Base-by-base conservation (phyloP, 2,888 invertebrate genomes). In the Cartodere bifasciata region DNA sequence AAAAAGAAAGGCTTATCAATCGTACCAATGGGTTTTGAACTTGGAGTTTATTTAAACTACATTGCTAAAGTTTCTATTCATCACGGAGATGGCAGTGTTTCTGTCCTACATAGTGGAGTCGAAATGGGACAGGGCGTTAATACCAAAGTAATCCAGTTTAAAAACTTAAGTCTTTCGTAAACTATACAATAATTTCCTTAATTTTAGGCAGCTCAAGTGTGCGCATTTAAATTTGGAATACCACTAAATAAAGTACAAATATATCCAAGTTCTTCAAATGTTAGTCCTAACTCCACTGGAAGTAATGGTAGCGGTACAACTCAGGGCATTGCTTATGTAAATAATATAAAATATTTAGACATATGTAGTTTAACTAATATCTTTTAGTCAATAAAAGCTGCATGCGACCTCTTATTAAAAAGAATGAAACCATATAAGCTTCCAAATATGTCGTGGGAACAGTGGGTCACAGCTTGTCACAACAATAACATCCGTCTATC, bases 111-210 rank as follows among this genome's bases (percentile, higher is more conserved):
- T 43, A 77, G 77, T 9, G 82, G 79, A 2, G 62, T 78, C 15
- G 82, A 83, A 63, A 71, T 77, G 48, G 88, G 88, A 0, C 88
- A 88, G 62, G 87, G 87, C 6, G 67, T 83, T 26, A 79, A 85
- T 41, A 84, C 84, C 0, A 85, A 84, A 65, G 72, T 65, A 43
- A 28, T 16, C 15, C n/a, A n/a, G n/a, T n/a, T n/a, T n/a, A n/a
- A n/a, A n/a, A n/a, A n/a, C n/a, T n/a, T n/a, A n/a, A n/a, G n/a
- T n/a, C n/a, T n/a, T n/a, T n/a, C n/a, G n/a, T n/a, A n/a, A n/a
- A n/a, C n/a, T n/a, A n/a, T n/a, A n/a, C n/a, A n/a, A n/a, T n/a
- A n/a, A n/a, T n/a, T n/a, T n/a, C n/a, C n/a, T n/a, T n/a, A n/a
- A n/a, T 34, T 33, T 12, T 27, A 59, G 58, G 56, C 49, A 3